Conservation (phyloP, 2,888 invertebrate genomes). For the Apoda limacodes region DNA sequence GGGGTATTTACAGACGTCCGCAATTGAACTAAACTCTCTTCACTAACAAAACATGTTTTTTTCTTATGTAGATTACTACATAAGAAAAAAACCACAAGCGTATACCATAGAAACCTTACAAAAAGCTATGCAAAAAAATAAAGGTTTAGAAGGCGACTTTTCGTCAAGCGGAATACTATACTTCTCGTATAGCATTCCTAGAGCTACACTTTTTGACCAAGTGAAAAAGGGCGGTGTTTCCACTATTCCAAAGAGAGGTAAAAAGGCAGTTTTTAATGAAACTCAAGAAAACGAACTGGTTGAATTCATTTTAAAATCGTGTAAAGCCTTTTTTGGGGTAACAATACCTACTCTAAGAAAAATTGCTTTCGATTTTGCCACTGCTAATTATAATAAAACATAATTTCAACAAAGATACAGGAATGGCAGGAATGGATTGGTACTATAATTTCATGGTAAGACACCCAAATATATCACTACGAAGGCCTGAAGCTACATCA, state of each 20-base stretch:
- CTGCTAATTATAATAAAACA: conserved; percentile 15
- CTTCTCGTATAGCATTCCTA: conserved; percentile 1
- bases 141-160: conserved; percentile 1
- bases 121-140: conserved; percentile 1
- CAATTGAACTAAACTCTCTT: too few relatives aligned
- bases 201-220: conserved; percentile 3
- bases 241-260: conserved; percentile 4
- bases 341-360: conserved; percentile 16
- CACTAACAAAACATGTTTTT: background rate
- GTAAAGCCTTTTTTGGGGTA: conserved; percentile 7
- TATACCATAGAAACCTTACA: conserved; percentile 4
- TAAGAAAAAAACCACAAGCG: background rate
- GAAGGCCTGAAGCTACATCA: conserved; percentile 18
- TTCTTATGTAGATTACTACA: background rate
- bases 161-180: conserved; percentile 1
- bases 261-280: conserved; percentile 3
- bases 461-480: conserved; percentile 14
- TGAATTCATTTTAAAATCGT: conserved; percentile 16
- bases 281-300: conserved; percentile 18
- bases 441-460: conserved; percentile 18
- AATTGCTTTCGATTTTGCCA: conserved; percentile 19
- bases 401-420: conserved; percentile 16
- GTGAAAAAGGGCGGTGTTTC: conserved; percentile 1
- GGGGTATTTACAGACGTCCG: conserved; percentile 2
- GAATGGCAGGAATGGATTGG: conserved; percentile 18